Evolutionary conservation across 2,797 vertebrate species (phyloP), one percentile per base, ranked within the genome.

Genomic region (Parauchenoglanis ngamensis): DNA sequence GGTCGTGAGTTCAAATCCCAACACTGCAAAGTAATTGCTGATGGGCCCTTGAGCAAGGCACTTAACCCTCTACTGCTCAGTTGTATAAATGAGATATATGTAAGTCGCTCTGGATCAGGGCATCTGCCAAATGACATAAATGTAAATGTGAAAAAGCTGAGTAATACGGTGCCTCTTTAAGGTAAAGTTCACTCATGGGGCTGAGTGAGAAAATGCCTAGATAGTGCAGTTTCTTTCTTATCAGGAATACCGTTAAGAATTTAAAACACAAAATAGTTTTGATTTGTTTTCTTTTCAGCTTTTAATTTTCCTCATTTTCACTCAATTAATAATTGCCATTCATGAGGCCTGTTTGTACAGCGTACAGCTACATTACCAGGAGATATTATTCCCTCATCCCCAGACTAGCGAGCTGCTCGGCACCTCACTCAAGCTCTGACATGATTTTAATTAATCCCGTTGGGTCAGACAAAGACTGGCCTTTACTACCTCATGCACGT

Each of bases 291-390:
- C 59, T 61, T 25, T 61, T 61, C 21, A 25, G 1, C 44, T 7
- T 68, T 8, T 44, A 44, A 72, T 72, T 44, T 44, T 46, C 40
- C 19, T 23, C 44, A 77, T 31, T 77, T 76, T 40, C 17, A 0
- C 54, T 40, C 35, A 82, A 89, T 87, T 46, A 86, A 77, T 86
- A 89, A 90, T 88, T 89, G 56, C 87, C 84, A 88, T 90, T 87
- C 88, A 85, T 49, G 63, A 87, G 72, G 78, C 77, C n/a, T 85
- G 77, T 88, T 86, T 73, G 49, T 44, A 4, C 57, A 86, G 61
- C 86, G 49, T 87, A 84, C 61, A 81, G 21, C 73, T 84, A 54
- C 23, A 87, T 70, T 88, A 87, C 77, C 82, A 80, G 77, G 65
- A 89, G 88, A 88, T 87, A 87, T 86, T 83, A 88, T 87, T 85